A percentile compares a stretch with the other conserved stretches of the same genome.
These are phyloP conservation scores for Stenichneumon culpator DNA, from an alignment of 2,888 invertebrate genomes.

Conservation along the genomic window DNA sequence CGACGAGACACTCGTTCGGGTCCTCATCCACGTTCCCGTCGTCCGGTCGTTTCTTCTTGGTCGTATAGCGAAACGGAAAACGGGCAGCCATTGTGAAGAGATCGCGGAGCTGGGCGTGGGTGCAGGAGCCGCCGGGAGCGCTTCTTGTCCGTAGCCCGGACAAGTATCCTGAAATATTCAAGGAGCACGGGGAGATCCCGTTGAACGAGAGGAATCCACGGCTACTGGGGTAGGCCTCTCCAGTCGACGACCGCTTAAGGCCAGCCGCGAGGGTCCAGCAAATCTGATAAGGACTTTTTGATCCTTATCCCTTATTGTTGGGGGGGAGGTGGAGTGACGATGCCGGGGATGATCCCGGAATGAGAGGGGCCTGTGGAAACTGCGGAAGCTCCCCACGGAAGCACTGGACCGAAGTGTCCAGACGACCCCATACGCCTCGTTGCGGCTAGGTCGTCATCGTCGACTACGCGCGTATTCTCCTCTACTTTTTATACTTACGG, in stretches of 20 bases:
- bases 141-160: conserved; percentile 75
- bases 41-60: conserved; percentile 21
- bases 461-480: conserved; percentile 35
- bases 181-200: conserved; percentile 73
- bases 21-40: conserved; percentile 53
- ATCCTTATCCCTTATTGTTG: conserved; percentile 76
- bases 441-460: conserved; percentile 44
- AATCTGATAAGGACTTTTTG: conserved; percentile 85
- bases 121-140: conserved; percentile 75
- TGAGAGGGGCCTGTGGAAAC: conserved; percentile 59
- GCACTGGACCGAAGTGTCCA: conserved; percentile 57
- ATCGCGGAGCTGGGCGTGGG: conserved; percentile 57
- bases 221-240: conserved; percentile 27
- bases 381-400: conserved; percentile 43
- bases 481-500: conserved; percentile 25
- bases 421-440: conserved; percentile 61
- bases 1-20: conserved; percentile 45
- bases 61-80: conserved; percentile 25
- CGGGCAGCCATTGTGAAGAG: conserved; percentile 64
- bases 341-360: conserved; percentile 47
- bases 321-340: neutral
- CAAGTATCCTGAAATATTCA: conserved; percentile 84
- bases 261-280: conserved; percentile 79
- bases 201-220: conserved; percentile 3
- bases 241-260: conserved; percentile 65